A percentile compares a stretch with the other conserved stretches of the same genome.
phyloP scores from a whole-genome alignment of 2,888 invertebrate genomes.

The Nyleta sp. region DNA sequence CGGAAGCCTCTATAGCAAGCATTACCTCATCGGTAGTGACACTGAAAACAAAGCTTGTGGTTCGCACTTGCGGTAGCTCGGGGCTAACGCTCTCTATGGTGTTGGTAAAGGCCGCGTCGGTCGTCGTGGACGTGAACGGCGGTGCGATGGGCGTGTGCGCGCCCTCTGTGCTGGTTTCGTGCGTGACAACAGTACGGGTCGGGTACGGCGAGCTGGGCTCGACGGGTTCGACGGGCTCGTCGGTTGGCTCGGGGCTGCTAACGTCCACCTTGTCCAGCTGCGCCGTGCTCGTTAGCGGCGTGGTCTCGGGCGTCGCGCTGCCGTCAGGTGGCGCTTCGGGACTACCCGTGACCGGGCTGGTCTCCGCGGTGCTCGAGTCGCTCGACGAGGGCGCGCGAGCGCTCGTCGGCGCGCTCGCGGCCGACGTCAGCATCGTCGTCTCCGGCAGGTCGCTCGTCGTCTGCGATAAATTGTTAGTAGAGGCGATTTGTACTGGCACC shows the following conservation, averaged over 20 bases:
- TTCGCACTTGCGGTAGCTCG: conserved; percentile 58
- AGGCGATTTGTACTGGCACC: conserved; percentile 78
- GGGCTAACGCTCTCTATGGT: conserved; percentile 46
- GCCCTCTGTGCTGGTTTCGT: conserved; percentile 63
- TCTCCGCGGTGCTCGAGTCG: conserved; percentile 20
- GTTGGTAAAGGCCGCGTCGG: conserved; percentile 61
- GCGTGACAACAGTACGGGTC: conserved; percentile 10
- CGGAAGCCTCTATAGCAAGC: conserved; percentile 73
- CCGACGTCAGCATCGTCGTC: conserved; percentile 17
- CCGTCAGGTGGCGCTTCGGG: conserved; percentile 11
- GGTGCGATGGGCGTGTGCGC: conserved; percentile 67
- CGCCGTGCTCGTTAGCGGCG: conserved; percentile 3
- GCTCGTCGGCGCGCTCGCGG: conserved; percentile 12
- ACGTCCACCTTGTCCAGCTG: conserved; percentile 3
- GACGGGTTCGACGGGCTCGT: neutral
- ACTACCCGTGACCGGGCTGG: conserved; percentile 29
- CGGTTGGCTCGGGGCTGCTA: conserved; percentile 11
- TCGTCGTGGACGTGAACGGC: conserved; percentile 33
- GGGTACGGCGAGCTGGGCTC: conserved; percentile 24
- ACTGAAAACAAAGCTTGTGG: conserved; percentile 74
- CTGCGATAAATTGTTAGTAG: conserved; percentile 82
- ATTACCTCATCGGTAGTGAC: conserved; percentile 80
- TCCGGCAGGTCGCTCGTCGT: conserved; percentile 68
- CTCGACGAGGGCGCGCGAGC: neutral
- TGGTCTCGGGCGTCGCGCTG: conserved; percentile 11